Base-by-base conservation (phyloP, 2,113 vertebrate species). In the Leucopsar rothschildi region DNA sequence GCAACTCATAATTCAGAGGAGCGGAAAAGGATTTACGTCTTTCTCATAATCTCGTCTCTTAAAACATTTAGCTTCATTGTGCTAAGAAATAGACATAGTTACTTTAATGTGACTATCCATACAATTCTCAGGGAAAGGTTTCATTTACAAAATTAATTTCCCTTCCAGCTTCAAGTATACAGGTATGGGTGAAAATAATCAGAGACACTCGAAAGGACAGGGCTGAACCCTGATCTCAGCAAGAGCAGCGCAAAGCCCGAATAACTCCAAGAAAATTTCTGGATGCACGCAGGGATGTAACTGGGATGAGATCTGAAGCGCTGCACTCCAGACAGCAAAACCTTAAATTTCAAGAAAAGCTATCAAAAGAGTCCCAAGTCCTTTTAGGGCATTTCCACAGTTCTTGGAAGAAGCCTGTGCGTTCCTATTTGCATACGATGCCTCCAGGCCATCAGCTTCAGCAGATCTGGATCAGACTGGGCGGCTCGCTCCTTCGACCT, bases 371-470 rank as follows among this genome's bases (percentile, higher is more conserved):
- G 39, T 31, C 50, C 22, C 28, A 14, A 35, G 18, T 27, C 35
- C 31, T 76, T 68, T 53, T 3, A 70, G 93, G 57, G 57, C 84
- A 64, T 56, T 76, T 65, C 66, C 63, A n/a, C 70, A 12, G 69
- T 3, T 88, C 79, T 76, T 40, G 53, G 59, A 69, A 69, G 40
- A 68, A 91, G 29, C 9, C 40, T 59, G n/a, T 21, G 1, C 22
- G 86, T 52, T 53, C 8, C 16, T 2, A 17, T 81, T 89, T 68
- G 65, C 94, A 37, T 53, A 10, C 0, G 61, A 65, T 92, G 95
- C 93, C 94, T 80, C 21, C 81, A 64, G 94, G 94, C 95, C 93
- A 89, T 65, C 73, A 21, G 33, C 66, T 91, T 42, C 57, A 39
- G 76, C 49, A 21, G 61, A 35, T 2, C 1, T 3, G 72, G 69